phyloP scores from a whole-genome alignment of 1,140 invertebrate species.

The Melitaea cinxia region DNA sequence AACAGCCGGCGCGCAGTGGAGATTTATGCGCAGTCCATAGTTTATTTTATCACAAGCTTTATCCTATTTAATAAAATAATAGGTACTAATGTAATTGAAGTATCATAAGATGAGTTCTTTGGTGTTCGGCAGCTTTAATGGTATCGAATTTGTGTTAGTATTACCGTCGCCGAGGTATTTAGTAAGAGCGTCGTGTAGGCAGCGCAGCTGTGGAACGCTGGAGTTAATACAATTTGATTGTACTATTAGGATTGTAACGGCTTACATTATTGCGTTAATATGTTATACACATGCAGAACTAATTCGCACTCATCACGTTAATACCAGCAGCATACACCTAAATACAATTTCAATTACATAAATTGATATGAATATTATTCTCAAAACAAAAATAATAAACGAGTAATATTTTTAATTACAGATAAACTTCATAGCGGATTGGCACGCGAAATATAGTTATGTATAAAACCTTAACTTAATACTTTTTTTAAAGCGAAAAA shows the following conservation, averaged over 20 bases:
- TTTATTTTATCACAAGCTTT: background rate
- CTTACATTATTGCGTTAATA: slow-evolving; percentile 31
- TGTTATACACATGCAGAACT: slow-evolving; percentile 9
- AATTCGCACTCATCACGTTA: background rate
- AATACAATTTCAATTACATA: background rate
- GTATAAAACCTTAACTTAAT: no score
- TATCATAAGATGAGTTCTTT: background rate
- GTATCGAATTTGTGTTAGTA: background rate
- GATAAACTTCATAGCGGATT: no score
- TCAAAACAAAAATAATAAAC: background rate
- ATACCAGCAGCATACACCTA: background rate
- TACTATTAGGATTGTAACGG: slow-evolving; percentile 28
- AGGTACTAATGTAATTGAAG: background rate
- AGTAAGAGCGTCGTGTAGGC: slow-evolving; percentile 13
- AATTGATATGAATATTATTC: background rate
- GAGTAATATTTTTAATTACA: no score
- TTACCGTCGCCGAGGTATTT: slow-evolving; percentile 19
- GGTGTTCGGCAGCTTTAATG: background rate
- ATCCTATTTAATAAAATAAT: background rate
- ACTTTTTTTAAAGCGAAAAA: no score
- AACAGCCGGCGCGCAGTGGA: background rate
- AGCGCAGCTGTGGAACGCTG: slow-evolving; percentile 21
- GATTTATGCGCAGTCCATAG: background rate
- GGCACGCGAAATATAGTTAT: no score
- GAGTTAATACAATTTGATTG: slow-evolving; percentile 34